Evolutionary conservation across 2,888 invertebrate species (phyloP).

Genomic region (Cryptocephalus primarius): DNA sequence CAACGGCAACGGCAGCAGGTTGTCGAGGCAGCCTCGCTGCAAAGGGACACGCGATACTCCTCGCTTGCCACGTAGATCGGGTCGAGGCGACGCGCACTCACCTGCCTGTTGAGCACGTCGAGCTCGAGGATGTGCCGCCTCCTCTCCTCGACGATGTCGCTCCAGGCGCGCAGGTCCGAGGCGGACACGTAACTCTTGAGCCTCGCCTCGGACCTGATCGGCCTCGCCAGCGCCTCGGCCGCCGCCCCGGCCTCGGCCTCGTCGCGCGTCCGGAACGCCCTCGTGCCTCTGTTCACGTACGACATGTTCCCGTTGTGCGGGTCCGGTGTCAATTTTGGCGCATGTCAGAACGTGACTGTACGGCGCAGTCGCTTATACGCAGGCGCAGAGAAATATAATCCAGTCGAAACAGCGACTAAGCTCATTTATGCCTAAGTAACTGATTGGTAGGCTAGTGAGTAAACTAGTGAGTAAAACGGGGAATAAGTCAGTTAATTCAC

Average conservation of each 20-base stretch:
- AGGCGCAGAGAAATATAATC: too few species aligned
- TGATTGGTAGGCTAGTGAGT: too few species aligned
- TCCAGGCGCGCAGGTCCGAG: constrained; percentile 48
- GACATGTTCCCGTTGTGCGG: not conserved
- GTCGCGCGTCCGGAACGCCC: too few species aligned
- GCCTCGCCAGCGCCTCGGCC: not conserved
- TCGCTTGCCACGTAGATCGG: too few species aligned
- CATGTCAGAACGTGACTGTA: not conserved
- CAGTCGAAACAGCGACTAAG: too few species aligned
- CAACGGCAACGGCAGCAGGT: constrained; percentile 31
- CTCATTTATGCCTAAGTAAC: too few species aligned
- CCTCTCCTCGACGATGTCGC: constrained; percentile 43
- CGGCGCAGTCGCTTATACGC: too few species aligned
- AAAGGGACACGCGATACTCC: constrained; percentile 4
- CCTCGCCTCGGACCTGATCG: constrained; percentile 40
- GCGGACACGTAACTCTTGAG: constrained; percentile 44
- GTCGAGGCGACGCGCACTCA: too few species aligned
- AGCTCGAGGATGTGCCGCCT: constrained; percentile 45
- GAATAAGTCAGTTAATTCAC: too few species aligned
- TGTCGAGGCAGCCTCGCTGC: constrained; percentile 25
- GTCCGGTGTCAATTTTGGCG: not conserved
- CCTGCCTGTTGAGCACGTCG: constrained; percentile 14
- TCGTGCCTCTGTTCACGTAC: not conserved
- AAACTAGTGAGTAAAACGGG: too few species aligned
- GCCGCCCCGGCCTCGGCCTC: not conserved